These are phyloP conservation scores for Mixornis gularis DNA, from an alignment of 2,113 vertebrate genomes.

Conservation along the genomic window DNA sequence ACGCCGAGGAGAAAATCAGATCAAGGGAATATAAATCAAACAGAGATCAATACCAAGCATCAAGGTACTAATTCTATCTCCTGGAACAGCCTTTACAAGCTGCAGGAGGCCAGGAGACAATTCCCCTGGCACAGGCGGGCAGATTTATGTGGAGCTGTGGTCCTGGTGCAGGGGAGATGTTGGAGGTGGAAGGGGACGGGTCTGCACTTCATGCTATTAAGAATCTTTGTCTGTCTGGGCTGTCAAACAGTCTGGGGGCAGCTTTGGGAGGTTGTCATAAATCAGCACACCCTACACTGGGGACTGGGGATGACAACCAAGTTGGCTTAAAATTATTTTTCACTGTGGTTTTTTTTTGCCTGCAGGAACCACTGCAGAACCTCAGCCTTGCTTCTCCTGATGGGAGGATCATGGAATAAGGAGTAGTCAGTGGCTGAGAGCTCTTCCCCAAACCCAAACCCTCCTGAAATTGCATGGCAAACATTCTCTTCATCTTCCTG, in stretches of 20 bases:
- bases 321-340: not conserved
- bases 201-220: not conserved
- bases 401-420: not conserved
- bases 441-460: not conserved
- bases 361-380: not conserved
- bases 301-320: not conserved
- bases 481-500: not conserved
- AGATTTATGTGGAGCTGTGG: conserved; percentile 42
- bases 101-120: not conserved
- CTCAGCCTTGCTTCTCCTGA: not conserved
- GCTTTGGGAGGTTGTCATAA: conserved; percentile 36
- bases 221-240: conserved; percentile 45
- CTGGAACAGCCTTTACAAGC: not conserved
- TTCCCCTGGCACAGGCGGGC: not conserved
- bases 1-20: not conserved
- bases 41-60: conserved; percentile 33
- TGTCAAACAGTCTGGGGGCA: conserved; percentile 44
- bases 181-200: conserved; percentile 24
- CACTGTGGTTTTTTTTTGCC: not conserved
- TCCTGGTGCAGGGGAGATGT: conserved; percentile 19
- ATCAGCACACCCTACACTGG: not conserved
- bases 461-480: not conserved
- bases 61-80: conserved; percentile 55
- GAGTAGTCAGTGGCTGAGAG: not conserved
- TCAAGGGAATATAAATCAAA: conserved; percentile 53